Base-by-base conservation (phyloP, 2,797 vertebrate genomes). In the Dendrocincla fuliginosa region DNA sequence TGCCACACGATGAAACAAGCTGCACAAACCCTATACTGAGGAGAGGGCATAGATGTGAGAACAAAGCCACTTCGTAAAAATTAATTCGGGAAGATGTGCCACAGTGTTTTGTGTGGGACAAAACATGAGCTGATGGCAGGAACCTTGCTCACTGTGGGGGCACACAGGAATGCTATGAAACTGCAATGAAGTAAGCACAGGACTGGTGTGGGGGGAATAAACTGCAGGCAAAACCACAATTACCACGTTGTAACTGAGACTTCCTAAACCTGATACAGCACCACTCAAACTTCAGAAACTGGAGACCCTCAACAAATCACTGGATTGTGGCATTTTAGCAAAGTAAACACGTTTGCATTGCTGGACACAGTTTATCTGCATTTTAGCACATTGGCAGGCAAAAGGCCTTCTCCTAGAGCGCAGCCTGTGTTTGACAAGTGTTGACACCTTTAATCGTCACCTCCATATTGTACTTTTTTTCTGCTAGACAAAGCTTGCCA, bases 101-200 rank as follows among this genome's bases (percentile, higher is more conserved):
- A 7, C 0, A 1, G 59, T 3, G 3, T 83, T 78, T 11, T 35
- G n/a, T 0, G 0, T 6, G 15, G 52, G 47, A 41, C 6, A 39
- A 6, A 61, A 30, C 6, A 2, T 0, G 12, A 16, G 12, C 1
- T 5, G 4, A 44, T 12, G 52, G 39, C 5, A 6, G 65, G 47
- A 71, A 11, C 70, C 46, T 46, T 17, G 35, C 44, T 82, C 41
- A 11, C 25, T 10, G 2, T 8, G 23, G 49, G 44, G 23, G 33
- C 44, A 35, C 59, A 5, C 0, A 1, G 42, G 52, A 50, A 30
- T n/a, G 18, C 22, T 1, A 60, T 0, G 0, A 23, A 76, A 49
- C 33, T 20, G 28, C 41, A 44, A 3, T 2, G 35, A 77, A 73
- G 13, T 30, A 50, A 42, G 23, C 1, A 27, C 11, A 41, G 50